Conservation (phyloP, 2,888 invertebrate genomes). For the Synergus itoensis region DNA sequence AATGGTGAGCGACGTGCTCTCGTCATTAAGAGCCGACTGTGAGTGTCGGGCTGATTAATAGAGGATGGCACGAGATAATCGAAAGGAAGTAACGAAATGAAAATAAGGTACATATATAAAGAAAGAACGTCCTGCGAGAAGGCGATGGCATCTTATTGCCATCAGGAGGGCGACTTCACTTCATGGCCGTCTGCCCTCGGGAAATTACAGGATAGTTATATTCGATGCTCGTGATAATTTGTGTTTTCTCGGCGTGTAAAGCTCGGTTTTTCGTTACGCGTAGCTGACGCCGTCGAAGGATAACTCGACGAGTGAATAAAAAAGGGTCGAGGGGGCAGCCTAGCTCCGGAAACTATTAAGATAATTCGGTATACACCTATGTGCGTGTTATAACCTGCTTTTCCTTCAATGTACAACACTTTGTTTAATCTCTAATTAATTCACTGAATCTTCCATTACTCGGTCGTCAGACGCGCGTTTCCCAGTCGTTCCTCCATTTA, state of each 20-base stretch:
- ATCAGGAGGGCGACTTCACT: constrained; percentile 54
- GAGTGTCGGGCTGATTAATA: constrained; percentile 77
- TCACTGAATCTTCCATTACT: constrained; percentile 39
- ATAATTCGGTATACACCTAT: constrained; percentile 53
- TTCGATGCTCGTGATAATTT: constrained; percentile 63
- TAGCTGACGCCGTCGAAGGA: constrained; percentile 59
- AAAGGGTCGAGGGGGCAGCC: constrained; percentile 55
- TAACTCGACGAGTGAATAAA: constrained; percentile 56
- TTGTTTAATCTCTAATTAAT: constrained; percentile 41
- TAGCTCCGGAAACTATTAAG: constrained; percentile 60
- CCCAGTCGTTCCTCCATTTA: constrained; percentile 29
- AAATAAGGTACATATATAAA: constrained; percentile 65
- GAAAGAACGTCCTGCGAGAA: constrained; percentile 56
- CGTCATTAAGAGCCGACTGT: constrained; percentile 74
- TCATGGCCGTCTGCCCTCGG: constrained; percentile 56
- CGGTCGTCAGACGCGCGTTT: constrained; percentile 32
- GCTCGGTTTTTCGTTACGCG: constrained; percentile 58
- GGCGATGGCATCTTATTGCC: constrained; percentile 65
- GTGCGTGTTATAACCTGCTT: constrained; percentile 38
- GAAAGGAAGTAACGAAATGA: constrained; percentile 75
- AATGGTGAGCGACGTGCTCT: constrained; percentile 67
- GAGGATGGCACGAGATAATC: constrained; percentile 76
- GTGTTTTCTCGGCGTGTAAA: constrained; percentile 59
- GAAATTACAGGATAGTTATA: constrained; percentile 59
- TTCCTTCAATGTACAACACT: constrained; percentile 39